Conservation (phyloP, 2,888 invertebrate genomes). For the Carcina quercana region DNA sequence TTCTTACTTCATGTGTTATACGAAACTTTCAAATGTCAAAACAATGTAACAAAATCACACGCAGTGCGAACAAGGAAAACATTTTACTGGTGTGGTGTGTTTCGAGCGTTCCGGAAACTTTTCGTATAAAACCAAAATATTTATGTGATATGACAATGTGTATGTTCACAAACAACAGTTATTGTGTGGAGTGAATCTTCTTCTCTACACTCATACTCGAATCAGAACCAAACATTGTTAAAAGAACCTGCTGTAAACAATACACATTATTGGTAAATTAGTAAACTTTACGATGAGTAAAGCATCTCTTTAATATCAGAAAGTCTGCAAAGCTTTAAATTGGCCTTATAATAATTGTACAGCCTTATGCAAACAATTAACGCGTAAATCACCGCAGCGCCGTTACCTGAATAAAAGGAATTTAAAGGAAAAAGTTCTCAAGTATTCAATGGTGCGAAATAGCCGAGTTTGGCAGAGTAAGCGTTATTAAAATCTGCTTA, state of each 20-base stretch:
- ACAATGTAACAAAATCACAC: constrained; percentile 25
- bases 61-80: constrained; percentile 33
- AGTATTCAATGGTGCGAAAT: constrained; percentile 54
- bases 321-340: too few species aligned
- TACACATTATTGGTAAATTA: too few species aligned
- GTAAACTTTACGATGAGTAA: too few species aligned
- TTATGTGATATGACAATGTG: neutral
- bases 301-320: too few species aligned
- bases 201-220: too few species aligned
- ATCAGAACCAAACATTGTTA: too few species aligned
- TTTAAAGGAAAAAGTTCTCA: constrained; percentile 39
- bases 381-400: too few species aligned
- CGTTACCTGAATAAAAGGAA: neutral
- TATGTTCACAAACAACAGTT: neutral
- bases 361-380: too few species aligned
- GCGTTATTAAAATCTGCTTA: constrained; percentile 64
- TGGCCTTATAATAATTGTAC: too few species aligned
- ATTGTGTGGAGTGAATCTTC: too few species aligned
- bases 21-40: constrained; percentile 30
- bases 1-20: too few species aligned
- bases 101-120: constrained; percentile 26
- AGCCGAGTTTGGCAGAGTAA: constrained; percentile 44
- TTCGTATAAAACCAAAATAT: constrained; percentile 18
- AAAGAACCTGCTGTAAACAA: too few species aligned
- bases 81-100: constrained; percentile 30